phyloP scores from a whole-genome alignment of 2,888 invertebrate species.

The Stegana nigrithorax region DNA sequence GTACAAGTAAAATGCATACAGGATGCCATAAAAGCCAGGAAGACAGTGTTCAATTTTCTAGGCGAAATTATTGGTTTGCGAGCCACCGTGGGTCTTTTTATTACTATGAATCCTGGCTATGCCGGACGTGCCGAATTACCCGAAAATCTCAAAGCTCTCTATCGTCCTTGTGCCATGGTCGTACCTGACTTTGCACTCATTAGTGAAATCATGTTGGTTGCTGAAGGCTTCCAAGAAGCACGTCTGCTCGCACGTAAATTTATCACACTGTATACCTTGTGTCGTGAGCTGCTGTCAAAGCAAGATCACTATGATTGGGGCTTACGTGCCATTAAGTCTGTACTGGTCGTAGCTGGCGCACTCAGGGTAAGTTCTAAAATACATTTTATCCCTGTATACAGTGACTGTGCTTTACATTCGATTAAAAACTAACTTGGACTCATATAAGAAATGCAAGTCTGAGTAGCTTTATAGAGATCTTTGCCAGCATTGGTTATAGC shows the following conservation, averaged over 20 bases:
- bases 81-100: slow-evolving; percentile 88
- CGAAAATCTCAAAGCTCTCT: slow-evolving; percentile 81
- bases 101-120: slow-evolving; percentile 97
- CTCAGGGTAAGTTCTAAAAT: slow-evolving; percentile 74
- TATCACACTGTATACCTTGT: slow-evolving; percentile 91
- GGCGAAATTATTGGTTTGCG: slow-evolving; percentile 83
- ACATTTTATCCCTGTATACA: too few species aligned
- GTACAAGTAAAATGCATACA: slow-evolving; percentile 90
- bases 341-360: slow-evolving; percentile 92
- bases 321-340: slow-evolving; percentile 93
- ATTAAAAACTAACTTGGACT: not conserved
- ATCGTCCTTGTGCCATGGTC: slow-evolving; percentile 94
- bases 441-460: not conserved
- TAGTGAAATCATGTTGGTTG: slow-evolving; percentile 96
- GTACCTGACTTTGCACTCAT: slow-evolving; percentile 96
- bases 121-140: slow-evolving; percentile 92
- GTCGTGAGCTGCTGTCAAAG: slow-evolving; percentile 90
- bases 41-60: slow-evolving; percentile 84
- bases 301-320: slow-evolving; percentile 99
- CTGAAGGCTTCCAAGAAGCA: slow-evolving; percentile 95
- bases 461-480: too few species aligned
- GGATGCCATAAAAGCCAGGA: slow-evolving; percentile 88
- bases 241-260: slow-evolving; percentile 91
- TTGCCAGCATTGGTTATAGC: too few species aligned
- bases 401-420: too few species aligned